Evolutionary conservation across 2,797 vertebrate species (phyloP).

Genomic region (Cebuella pygmaea): DNA sequence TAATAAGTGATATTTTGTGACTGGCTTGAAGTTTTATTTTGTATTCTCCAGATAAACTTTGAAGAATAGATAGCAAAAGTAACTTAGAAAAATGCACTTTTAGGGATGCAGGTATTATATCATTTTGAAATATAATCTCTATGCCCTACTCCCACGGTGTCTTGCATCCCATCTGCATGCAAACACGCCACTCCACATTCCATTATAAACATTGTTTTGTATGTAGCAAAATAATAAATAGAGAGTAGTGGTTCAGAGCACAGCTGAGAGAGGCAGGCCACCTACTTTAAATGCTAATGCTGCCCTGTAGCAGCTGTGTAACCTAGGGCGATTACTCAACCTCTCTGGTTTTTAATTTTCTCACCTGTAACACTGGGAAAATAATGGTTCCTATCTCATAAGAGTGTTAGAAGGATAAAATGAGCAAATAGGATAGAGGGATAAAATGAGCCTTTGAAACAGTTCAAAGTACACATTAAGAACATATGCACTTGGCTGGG

Average conservation of each 20-base stretch:
- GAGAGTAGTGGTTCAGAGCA: background rate
- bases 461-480: background rate
- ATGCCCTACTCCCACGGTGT: background rate
- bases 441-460: background rate
- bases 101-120: background rate
- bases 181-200: background rate
- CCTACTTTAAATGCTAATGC: background rate
- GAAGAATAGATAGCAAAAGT: background rate
- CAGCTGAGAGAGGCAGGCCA: background rate
- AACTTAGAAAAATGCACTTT: background rate
- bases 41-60: background rate
- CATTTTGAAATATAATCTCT: background rate
- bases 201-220: background rate
- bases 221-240: background rate
- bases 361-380: background rate
- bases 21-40: background rate
- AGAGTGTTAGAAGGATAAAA: background rate
- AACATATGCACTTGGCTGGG: background rate
- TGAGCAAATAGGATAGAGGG: background rate
- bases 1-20: background rate
- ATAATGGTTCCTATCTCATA: background rate
- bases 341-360: background rate
- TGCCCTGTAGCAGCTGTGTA: background rate
- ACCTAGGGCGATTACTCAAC: background rate
- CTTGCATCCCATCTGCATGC: background rate